Percentiles rank a stretch among this genome's conserved stretches.
These are phyloP conservation scores for Antechinus flavipes DNA, from an alignment of 2,113 vertebrate species.

Conservation along the genomic window DNA sequence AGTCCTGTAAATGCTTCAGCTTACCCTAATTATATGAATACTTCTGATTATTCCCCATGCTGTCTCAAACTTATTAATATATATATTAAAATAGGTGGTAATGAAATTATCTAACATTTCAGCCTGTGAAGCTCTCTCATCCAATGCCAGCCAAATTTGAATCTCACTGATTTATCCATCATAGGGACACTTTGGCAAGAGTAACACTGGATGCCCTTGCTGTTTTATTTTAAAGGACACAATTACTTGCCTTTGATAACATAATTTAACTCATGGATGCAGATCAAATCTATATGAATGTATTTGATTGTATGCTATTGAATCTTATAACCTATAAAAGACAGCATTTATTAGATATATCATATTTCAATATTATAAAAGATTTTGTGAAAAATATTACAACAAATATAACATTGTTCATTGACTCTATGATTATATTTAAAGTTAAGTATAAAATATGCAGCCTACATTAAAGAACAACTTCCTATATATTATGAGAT, in stretches of 20 bases:
- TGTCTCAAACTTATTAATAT: background rate
- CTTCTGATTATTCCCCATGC: background rate
- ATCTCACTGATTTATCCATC: slow-evolving; percentile 7
- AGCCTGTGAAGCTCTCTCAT: slow-evolving; percentile 1
- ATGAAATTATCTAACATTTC: slow-evolving; percentile 25
- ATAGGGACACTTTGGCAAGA: background rate
- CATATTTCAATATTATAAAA: background rate
- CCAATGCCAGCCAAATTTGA: background rate
- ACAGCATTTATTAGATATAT: background rate
- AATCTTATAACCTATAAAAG: background rate
- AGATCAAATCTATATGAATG: background rate
- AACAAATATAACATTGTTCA: background rate
- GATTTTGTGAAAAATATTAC: background rate
- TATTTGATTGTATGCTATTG: background rate
- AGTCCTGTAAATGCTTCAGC: background rate
- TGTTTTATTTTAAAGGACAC: background rate
- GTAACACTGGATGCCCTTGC: background rate
- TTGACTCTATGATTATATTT: background rate
- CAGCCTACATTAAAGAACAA: too few species aligned
- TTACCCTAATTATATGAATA: background rate
- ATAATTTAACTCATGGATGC: background rate
- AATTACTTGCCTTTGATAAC: background rate
- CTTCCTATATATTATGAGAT: background rate
- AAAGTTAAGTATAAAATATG: too few species aligned
- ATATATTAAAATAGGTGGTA: background rate